These are phyloP conservation scores for Nesogale talazaci DNA, from an alignment of 2,113 vertebrate genomes.

Conservation along the genomic window DNA sequence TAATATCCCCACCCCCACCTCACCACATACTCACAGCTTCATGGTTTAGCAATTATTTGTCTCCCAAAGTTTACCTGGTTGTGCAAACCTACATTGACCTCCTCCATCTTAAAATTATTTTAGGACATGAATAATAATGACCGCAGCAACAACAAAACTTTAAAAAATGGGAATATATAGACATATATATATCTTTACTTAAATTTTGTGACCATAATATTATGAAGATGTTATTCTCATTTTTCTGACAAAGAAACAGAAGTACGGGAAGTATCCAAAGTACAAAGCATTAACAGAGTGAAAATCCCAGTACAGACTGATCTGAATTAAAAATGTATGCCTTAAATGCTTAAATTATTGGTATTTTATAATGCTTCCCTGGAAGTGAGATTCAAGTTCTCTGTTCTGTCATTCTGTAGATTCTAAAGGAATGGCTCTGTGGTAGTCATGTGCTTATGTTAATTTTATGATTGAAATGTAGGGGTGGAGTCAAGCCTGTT, in stretches of 20 bases:
- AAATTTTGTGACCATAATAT: neutral
- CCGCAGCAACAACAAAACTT: neutral
- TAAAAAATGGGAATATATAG: no score
- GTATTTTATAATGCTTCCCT: constrained; percentile 45
- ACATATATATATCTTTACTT: neutral
- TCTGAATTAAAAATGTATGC: neutral
- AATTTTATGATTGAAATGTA: no score
- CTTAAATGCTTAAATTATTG: neutral
- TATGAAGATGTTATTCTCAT: neutral
- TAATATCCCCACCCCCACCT: neutral
- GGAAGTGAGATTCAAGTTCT: neutral
- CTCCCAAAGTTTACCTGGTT: neutral
- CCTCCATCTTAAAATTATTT: neutral
- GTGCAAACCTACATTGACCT: neutral
- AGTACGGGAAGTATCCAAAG: neutral
- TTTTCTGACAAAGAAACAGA: constrained; percentile 19
- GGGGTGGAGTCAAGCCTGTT: no score
- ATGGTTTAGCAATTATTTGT: neutral
- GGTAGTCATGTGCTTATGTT: no score
- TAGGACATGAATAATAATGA: neutral
- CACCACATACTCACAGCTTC: neutral
- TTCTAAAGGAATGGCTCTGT: no score
- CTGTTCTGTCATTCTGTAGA: neutral
- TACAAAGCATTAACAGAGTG: neutral
- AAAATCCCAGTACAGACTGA: neutral